Evolutionary conservation across 2,113 vertebrate genomes (phyloP), one percentile per base, ranked within the genome.

Genomic region (Empidonax alnorum): DNA sequence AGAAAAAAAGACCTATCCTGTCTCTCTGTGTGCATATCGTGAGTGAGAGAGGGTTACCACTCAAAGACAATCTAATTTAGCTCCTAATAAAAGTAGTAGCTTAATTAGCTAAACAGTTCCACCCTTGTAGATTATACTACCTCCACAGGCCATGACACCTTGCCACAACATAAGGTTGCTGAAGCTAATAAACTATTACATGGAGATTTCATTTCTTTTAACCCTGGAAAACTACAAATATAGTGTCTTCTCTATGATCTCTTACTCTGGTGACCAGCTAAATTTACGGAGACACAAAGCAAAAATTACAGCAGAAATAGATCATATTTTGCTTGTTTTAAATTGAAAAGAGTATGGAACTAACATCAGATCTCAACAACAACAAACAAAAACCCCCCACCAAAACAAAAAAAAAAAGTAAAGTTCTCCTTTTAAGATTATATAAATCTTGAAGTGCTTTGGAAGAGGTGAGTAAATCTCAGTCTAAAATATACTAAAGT

Each of bases 1-100:
- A 94, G 35, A 76, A 91, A 22, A 44, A 87, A 28, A 94, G 31
- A 83, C 58, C 87, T 93, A 76, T 69, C 84, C 85, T 79, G 56
- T 84, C 82, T 89, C 65, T 87, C 33, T 55, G 58, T 39, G 49
- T 30, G 39, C 47, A 53, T 42, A 58, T 44, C 55, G 41, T 86
- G 15, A 56, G 17, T 10, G 18, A 86, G 22, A 73, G 19, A 86
- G 79, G 47, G 86, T 83, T 85, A 76, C 58, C 20, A 59, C 31
- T 63, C 41, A 83, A 49, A 89, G 44, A 65, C 31, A 87, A 79
- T 1, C 25, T 47, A 47, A 76, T 74, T 85, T 72, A 93, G 47
- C 30, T 80, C 33, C 67, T 47, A 80, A 59, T 59, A 63, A 39
- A 92, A 88, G 52, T 3, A 63, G 50, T 3, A 50, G 12, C 31